Conservation (phyloP, 92 coral and sea anemone genomes). For the Paragorgia papillata region DNA sequence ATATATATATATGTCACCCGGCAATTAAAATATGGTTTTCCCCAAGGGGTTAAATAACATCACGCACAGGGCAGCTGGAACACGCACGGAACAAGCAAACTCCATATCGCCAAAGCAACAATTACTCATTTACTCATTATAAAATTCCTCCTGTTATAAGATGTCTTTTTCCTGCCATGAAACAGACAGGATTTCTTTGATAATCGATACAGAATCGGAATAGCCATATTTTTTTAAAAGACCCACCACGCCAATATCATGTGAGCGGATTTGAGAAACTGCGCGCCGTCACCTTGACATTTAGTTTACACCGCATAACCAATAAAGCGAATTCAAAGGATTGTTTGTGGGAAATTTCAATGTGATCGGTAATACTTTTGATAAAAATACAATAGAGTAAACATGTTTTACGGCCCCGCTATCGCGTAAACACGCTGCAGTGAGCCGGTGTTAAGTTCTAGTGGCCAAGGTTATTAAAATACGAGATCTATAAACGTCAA, state of each 20-base stretch:
- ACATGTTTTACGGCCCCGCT: not conserved
- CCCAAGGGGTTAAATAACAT: too few relatives aligned
- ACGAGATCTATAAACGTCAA: too few relatives aligned
- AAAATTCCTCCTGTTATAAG: not conserved
- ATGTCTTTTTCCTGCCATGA: too few relatives aligned
- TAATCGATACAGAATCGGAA: too few relatives aligned
- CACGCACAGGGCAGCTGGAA: too few relatives aligned
- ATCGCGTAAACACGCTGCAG: not conserved
- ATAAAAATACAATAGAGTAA: not conserved
- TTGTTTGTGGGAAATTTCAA: not conserved
- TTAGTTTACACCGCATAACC: not conserved
- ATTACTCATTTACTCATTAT: too few relatives aligned
- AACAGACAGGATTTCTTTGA: too few relatives aligned
- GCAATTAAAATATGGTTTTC: too few relatives aligned
- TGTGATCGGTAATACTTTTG: not conserved
- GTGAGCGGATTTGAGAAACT: not conserved
- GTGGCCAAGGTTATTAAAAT: not conserved
- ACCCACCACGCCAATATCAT: not conserved
- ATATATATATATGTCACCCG: too few relatives aligned
- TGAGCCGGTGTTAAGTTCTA: not conserved
- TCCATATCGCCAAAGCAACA: not conserved
- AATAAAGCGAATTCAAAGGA: not conserved
- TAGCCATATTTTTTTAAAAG: too few relatives aligned
- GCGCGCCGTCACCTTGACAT: not conserved
- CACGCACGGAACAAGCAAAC: too few relatives aligned